Evolutionary conservation across 2,888 invertebrate genomes (phyloP).

Genomic region (Temnothorax unifasciatus): DNA sequence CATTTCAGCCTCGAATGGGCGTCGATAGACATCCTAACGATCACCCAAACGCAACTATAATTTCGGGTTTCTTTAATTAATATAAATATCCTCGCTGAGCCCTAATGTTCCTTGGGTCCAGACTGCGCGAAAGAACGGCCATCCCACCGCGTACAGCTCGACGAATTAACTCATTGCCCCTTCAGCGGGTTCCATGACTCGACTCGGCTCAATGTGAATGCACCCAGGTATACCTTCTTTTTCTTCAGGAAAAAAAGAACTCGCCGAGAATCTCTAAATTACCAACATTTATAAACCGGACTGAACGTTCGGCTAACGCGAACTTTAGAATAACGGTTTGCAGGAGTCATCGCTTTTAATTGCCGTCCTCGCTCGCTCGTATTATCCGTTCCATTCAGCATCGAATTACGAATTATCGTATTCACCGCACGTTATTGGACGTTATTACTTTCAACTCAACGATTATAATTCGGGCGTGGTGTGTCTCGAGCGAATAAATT

Average conservation of each 20-base stretch:
- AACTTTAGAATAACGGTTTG: slow-evolving; percentile 58
- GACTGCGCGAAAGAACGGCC: slow-evolving; percentile 39
- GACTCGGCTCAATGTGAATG: slow-evolving; percentile 15
- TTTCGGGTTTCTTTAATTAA: slow-evolving; percentile 72
- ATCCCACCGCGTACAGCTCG: slow-evolving; percentile 19
- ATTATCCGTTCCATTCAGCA: slow-evolving; percentile 26
- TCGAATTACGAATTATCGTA: slow-evolving; percentile 39
- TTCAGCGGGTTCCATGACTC: slow-evolving; percentile 20
- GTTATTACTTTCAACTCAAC: slow-evolving; percentile 27
- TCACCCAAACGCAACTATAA: slow-evolving; percentile 65
- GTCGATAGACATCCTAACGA: slow-evolving; percentile 67
- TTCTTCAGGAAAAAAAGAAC: slow-evolving; percentile 39
- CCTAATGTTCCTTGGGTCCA: slow-evolving; percentile 14
- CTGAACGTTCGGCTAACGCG: slow-evolving; percentile 48
- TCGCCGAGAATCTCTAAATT: slow-evolving; percentile 64
- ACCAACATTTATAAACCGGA: slow-evolving; percentile 66
- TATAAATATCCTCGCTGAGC: slow-evolving; percentile 68
- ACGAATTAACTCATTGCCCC: slow-evolving; percentile 65
- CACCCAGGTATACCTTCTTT: slow-evolving; percentile 10
- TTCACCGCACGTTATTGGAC: slow-evolving; percentile 23
- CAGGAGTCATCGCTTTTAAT: slow-evolving; percentile 69
- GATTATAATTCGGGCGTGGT: slow-evolving; percentile 24
- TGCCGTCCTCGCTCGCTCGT: slow-evolving; percentile 45
- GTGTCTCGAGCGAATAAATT: not conserved
- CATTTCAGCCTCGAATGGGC: slow-evolving; percentile 42